Evolutionary conservation across 2,888 invertebrate genomes (phyloP), one percentile per base, ranked within the genome.

Genomic region (Xylota segnis): DNA sequence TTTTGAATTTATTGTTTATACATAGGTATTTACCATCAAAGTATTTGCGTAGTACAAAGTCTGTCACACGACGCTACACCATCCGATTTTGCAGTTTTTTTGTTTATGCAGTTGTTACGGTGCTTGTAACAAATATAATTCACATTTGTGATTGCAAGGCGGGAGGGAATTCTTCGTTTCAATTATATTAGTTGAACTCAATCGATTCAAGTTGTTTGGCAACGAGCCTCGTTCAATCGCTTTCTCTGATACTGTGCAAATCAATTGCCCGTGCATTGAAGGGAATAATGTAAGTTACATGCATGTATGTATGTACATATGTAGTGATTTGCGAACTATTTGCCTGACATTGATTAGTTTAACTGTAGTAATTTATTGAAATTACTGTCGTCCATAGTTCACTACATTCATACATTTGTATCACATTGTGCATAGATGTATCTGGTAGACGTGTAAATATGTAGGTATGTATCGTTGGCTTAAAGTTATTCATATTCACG

Each of bases 311-410:
- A 12, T 34, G 47, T n/a, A 18, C 18, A 32, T 14, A 4, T 6
- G 12, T 4, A 63, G 29, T 12, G 16, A 45, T 32, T 45, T 45
- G 29, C n/a, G 18, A 34, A 65, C 9, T 2, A 29, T 14, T 50
- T 47, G 23, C 18, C 7, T 50, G 50, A 37, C 23, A 34, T 18
- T 50, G 65, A 50, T 50, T 34, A 50, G 45, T 16, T 47, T 45
- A 29, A n/a, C 18, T 16, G 40, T 3, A 40, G 4, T 16, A 12
- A 14, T 63, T 45, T 9, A 29, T 63, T 12, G 5, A 45, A 47
- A 45, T 61, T 5, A 61, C 10, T 47, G 7, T 47, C 12, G 61
- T 43, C 12, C 6, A 40, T 12, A n/a, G 40, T 7, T 9, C 3
- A 14, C 47, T 63, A 32, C 12, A 37, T 16, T n/a, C n/a, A n/a